Percentiles rank a stretch among this genome's conserved stretches.
Conservation (phyloP, 2,113 vertebrate genomes). For the Corythoichthys haematopterus region DNA sequence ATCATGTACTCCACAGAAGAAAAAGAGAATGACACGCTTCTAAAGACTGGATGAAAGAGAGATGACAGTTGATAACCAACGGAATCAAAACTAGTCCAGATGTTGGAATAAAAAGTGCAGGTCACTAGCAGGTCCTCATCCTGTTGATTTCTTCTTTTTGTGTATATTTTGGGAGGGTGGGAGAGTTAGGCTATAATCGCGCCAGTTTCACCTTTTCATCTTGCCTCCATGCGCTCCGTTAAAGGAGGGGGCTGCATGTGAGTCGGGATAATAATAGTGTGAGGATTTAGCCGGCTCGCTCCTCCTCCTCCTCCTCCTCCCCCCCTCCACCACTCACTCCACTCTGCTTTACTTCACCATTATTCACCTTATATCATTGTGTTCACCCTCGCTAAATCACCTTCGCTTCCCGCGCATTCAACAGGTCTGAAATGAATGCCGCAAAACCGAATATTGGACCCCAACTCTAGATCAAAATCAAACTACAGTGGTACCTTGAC, state of each 20-base stretch:
- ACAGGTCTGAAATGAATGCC: conserved; percentile 28
- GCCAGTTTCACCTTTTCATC: conserved; percentile 42
- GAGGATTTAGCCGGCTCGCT: conserved; percentile 60
- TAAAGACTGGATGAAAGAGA: conserved; percentile 9
- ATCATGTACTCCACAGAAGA: conserved; percentile 1
- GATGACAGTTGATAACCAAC: conserved; percentile 13
- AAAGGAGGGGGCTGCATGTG: conserved; percentile 62
- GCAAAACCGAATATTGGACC: conserved; percentile 4
- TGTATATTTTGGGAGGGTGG: neutral
- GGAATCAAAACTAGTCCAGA: conserved; percentile 51
- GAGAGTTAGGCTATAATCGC: conserved; percentile 51
- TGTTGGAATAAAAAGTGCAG: conserved; percentile 36
- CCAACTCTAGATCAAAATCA: neutral
- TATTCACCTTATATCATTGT: conserved; percentile 36
- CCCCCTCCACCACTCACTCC: conserved; percentile 33
- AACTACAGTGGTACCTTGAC: too few relatives aligned
- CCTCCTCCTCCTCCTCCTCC: conserved; percentile 30
- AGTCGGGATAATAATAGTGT: conserved; percentile 55
- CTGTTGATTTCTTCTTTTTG: conserved; percentile 50
- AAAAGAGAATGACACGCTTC: conserved; percentile 28
- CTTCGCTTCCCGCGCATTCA: conserved; percentile 29
- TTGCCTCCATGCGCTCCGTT: conserved; percentile 51
- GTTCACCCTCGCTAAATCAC: conserved; percentile 30
- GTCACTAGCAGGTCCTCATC: conserved; percentile 64
- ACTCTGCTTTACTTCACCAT: conserved; percentile 35